A percentile compares a stretch with the other conserved stretches of the same genome.
These are phyloP conservation scores for Drosophila arawakana DNA, from an alignment of 1,140 invertebrate species.

Conservation along the genomic window DNA sequence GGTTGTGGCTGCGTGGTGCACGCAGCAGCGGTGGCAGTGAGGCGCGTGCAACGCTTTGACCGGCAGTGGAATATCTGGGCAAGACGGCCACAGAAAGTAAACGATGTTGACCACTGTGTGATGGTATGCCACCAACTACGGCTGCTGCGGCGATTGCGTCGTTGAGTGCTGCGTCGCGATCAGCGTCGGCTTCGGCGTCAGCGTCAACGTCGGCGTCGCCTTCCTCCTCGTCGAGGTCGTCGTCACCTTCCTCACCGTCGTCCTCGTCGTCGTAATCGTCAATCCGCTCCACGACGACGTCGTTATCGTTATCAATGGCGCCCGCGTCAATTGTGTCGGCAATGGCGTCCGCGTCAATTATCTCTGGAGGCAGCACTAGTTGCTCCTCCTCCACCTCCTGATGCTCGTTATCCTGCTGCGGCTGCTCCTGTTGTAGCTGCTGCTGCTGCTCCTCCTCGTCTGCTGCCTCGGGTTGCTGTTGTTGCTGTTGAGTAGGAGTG, in stretches of 20 bases:
- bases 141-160: constrained; percentile 7
- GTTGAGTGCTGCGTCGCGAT: background rate
- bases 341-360: constrained; percentile 63
- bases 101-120: constrained; percentile 36
- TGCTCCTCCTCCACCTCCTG: constrained; percentile 15
- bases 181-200: constrained; percentile 11
- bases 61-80: constrained; percentile 58
- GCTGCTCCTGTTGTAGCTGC: constrained; percentile 14
- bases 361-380: constrained; percentile 22
- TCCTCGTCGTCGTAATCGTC: constrained; percentile 76
- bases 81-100: constrained; percentile 68
- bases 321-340: constrained; percentile 78
- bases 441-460: background rate
- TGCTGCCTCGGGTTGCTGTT: constrained; percentile 25
- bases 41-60: constrained; percentile 34
- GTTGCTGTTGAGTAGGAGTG: constrained; percentile 75
- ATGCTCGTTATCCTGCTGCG: constrained; percentile 12
- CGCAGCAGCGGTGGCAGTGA: constrained; percentile 58
- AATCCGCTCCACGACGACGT: constrained; percentile 77
- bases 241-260: constrained; percentile 58
- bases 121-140: background rate
- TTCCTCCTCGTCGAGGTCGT: constrained; percentile 43
- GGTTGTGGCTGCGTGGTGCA: constrained; percentile 54
- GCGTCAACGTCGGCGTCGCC: constrained; percentile 14
- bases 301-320: constrained; percentile 58